Evolutionary conservation across 2,113 vertebrate species (phyloP).

Genomic region (Astur gentilis): DNA sequence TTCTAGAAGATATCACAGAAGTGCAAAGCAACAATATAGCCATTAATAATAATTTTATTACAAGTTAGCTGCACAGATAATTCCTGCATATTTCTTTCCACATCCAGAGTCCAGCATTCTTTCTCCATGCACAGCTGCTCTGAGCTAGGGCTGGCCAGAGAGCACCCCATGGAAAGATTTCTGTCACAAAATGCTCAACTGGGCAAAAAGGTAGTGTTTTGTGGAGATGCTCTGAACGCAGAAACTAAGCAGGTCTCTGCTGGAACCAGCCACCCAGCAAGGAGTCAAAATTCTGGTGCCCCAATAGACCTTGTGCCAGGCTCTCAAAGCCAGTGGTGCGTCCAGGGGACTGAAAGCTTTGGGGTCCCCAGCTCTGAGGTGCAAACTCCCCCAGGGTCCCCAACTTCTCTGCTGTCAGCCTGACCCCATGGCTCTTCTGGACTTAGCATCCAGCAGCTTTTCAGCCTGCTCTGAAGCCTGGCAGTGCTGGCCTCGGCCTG

Average conservation of each 20-base stretch:
- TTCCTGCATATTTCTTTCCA: neutral
- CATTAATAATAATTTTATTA: neutral
- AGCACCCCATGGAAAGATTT: neutral
- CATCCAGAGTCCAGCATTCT: neutral
- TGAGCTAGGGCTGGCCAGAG: neutral
- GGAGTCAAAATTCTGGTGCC: neutral
- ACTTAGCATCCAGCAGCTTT: neutral
- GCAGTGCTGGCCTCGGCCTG: neutral
- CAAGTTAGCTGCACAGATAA: neutral
- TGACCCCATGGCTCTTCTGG: fast-evolving
- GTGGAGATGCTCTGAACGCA: neutral
- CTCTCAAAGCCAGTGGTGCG: neutral
- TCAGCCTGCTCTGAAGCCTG: neutral
- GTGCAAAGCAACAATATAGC: neutral
- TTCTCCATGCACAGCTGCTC: neutral
- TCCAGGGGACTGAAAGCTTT: neutral
- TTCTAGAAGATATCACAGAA: neutral
- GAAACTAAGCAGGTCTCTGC: neutral
- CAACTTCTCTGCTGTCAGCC: fast-evolving
- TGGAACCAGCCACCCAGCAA: neutral
- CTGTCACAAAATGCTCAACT: neutral
- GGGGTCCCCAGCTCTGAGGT: neutral
- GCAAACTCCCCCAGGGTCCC: neutral
- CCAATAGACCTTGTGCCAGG: neutral
- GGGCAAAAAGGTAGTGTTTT: neutral